Evolutionary conservation across 1,140 invertebrate genomes (phyloP).

Genomic region (Lepidurus apus): DNA sequence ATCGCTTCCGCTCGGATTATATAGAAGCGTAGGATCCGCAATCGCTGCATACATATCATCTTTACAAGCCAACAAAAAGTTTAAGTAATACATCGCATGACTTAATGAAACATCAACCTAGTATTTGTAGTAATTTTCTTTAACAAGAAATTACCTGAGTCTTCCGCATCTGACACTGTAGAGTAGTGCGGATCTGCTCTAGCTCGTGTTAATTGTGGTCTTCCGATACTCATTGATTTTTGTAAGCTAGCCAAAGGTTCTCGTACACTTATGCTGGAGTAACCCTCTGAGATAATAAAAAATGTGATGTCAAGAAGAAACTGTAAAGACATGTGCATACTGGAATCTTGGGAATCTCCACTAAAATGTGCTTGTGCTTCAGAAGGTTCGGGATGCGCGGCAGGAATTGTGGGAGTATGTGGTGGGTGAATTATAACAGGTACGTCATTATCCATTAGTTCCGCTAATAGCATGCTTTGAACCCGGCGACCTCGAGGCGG

Average conservation of each 20-base stretch:
- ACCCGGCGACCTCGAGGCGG: slow-evolving; percentile 31
- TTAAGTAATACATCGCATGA: slow-evolving; percentile 37
- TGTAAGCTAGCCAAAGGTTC: slow-evolving; percentile 73
- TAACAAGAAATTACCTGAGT: slow-evolving; percentile 58
- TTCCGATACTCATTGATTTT: slow-evolving; percentile 46
- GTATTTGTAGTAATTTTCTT: neutral
- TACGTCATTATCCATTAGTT: neutral
- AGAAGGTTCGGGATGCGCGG: neutral
- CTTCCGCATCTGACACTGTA: slow-evolving; percentile 64
- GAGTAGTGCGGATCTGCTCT: slow-evolving; percentile 66
- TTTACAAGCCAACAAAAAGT: slow-evolving; percentile 44
- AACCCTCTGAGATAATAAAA: slow-evolving; percentile 61
- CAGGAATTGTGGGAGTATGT: neutral
- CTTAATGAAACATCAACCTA: slow-evolving; percentile 17
- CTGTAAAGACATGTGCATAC: slow-evolving; percentile 47
- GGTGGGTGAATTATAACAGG: neutral
- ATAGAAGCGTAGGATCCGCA: slow-evolving; percentile 65
- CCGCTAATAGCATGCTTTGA: slow-evolving; percentile 25
- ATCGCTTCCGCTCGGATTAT: slow-evolving; percentile 62
- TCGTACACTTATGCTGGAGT: slow-evolving; percentile 82
- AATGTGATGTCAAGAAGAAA: slow-evolving; percentile 31
- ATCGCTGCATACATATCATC: slow-evolving; percentile 87
- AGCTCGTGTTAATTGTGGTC: slow-evolving; percentile 47
- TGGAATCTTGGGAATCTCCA: slow-evolving; percentile 76
- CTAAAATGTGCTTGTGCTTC: slow-evolving; percentile 58